A percentile compares a stretch with the other conserved stretches of the same genome.
Conservation (phyloP, 92 coral and sea anemone genomes). For the Epizoanthus illoricatus region DNA sequence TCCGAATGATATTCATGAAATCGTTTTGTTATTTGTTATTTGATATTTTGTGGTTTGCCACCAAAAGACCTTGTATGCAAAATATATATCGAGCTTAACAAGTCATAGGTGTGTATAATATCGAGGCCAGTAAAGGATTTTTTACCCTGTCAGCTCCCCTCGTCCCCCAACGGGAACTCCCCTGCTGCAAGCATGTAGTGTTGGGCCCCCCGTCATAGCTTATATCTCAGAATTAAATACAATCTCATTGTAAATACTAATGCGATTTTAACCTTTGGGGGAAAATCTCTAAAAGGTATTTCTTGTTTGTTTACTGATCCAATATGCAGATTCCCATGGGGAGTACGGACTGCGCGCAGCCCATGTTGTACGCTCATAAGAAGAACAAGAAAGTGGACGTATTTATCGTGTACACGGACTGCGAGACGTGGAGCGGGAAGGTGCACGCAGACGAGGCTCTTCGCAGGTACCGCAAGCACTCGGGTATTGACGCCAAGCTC, state of each 20-base stretch:
- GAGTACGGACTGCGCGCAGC: constrained; percentile 96
- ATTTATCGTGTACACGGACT: constrained; percentile 91
- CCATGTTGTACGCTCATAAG: constrained; percentile 81
- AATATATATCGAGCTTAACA: too few relatives aligned
- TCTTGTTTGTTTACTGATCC: background rate
- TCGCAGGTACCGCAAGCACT: constrained; percentile 62
- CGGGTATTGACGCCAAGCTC: constrained; percentile 80
- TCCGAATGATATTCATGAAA: too few relatives aligned
- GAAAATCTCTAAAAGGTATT: background rate
- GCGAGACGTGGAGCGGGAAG: constrained; percentile 76
- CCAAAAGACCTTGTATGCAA: too few relatives aligned
- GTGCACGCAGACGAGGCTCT: constrained; percentile 85
- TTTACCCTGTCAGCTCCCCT: too few relatives aligned
- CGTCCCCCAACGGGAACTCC: too few relatives aligned
- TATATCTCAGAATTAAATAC: too few relatives aligned
- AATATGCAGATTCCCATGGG: constrained; percentile 80
- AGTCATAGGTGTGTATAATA: too few relatives aligned
- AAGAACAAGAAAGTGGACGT: constrained; percentile 78
- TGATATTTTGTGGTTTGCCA: too few relatives aligned
- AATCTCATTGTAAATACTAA: background rate
- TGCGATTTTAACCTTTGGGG: background rate
- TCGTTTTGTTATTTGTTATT: too few relatives aligned
- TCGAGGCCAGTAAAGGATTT: too few relatives aligned
- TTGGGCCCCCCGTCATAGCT: too few relatives aligned
- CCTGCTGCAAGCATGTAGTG: too few relatives aligned